Conservation (phyloP, 2,113 vertebrate species). For the Osmerus eperlanus region DNA sequence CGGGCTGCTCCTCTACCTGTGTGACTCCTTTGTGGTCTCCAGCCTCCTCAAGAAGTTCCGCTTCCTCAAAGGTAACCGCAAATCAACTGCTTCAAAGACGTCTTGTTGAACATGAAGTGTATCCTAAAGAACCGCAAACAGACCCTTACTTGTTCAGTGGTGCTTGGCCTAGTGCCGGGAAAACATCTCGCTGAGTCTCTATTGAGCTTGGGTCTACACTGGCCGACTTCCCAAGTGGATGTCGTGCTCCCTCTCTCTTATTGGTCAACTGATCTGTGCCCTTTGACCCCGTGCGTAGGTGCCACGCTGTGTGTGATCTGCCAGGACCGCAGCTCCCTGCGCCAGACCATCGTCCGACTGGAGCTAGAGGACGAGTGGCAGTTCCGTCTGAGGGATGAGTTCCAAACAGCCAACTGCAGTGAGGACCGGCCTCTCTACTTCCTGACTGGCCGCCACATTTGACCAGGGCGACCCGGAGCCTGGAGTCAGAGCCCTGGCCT, state of each 20-base stretch:
- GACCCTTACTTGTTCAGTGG: not conserved
- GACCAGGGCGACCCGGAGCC: conserved; percentile 35
- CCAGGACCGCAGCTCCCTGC: conserved; percentile 93
- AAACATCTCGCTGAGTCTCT: too few species aligned
- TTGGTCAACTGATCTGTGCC: not conserved
- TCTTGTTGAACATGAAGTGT: not conserved
- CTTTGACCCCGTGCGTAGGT: conserved; percentile 65
- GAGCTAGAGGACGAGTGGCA: conserved; percentile 98
- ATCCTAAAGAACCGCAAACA: too few species aligned
- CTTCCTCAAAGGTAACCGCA: conserved; percentile 89
- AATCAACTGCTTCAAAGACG: too few species aligned
- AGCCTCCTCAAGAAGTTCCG: conserved; percentile 90
- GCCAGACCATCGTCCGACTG: conserved; percentile 91
- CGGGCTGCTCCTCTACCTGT: conserved; percentile 94
- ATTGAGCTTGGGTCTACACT: too few species aligned
- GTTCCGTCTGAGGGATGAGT: conserved; percentile 95
- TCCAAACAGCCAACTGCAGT: conserved; percentile 95
- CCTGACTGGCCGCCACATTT: conserved; percentile 92
- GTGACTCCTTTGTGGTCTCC: conserved; percentile 93
- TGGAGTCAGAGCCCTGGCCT: not conserved
- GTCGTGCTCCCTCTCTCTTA: not conserved
- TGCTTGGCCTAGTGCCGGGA: too few species aligned
- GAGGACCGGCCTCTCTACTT: conserved; percentile 95
- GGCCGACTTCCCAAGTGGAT: not conserved
- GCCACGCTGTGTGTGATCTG: conserved; percentile 98